Base-by-base conservation (phyloP, 2,113 vertebrate species). In the Pungitius pungitius region DNA sequence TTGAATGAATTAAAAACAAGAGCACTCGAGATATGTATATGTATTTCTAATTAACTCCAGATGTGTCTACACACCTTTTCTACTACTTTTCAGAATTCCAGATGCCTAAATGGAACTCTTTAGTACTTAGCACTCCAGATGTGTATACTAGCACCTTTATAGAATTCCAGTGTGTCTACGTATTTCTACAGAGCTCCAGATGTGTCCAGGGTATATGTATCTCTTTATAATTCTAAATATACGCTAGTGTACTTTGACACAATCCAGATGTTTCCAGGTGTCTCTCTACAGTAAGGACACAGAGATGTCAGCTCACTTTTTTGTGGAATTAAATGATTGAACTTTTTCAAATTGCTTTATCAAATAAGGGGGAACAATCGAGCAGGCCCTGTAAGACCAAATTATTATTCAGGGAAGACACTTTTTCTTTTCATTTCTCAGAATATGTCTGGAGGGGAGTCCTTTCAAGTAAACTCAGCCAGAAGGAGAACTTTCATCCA, bases 341-440 rank as follows among this genome's bases (percentile, higher is more conserved):
- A 62, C 60, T 61, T 26, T 20, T 61, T 24, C 3, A 66, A 37
- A 63, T 20, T 24, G 20, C 45, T 37, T 24, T 13, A 65, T 66
- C 4, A 24, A 66, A 30, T 47, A 20, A n/a, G 18, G 6, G 18
- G 24, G 37, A 60, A 40, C 58, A 40, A 40, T 39, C 20, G 14
- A 40, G 6, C 3, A 24, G 39, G n/a, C 24, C 22, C 9, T 43
- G 11, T 17, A 4, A 43, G 59, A 49, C 43, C 18, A 10, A 35
- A 57, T 20, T 20, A 57, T 57, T 35, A 35, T 35, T 60, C 35
- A 40, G 39, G 24, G 35, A n/a, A 14, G n/a, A 60, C 22, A 4
- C 24, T 59, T 4, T 59, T 39, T 7, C 13, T 26, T 12, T n/a
- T 22, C 7, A 22, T 3, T 8, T 60, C 57, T 60, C 57, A 24